Base-by-base conservation (phyloP, 37 sponge, comb jelly and placozoan species). In the Hexactinellida sp. region DNA sequence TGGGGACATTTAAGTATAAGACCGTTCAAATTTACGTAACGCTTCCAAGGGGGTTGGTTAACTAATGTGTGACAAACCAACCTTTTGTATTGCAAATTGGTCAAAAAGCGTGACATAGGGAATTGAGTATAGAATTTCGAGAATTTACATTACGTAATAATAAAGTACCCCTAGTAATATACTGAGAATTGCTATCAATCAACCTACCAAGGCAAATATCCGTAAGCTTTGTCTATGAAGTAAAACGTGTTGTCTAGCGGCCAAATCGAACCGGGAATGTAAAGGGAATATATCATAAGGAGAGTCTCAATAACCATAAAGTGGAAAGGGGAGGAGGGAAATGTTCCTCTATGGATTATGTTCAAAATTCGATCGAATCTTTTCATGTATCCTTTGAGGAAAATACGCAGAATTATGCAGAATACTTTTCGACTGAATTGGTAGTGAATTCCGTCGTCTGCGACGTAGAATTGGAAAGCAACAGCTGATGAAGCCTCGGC, bases 401-500 rank as follows among this genome's bases (percentile, higher is more conserved):
- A 63, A 5, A 63, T 10, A 23, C 76, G 76, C 5, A 28, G 32
- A 7, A 63, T 63, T 3, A n/a, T n/a, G 76, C 13, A 63, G 25
- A 63, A 23, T 7, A 63, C 76, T 63, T 63, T 63, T 21, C 19
- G 28, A 63, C 76, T 63, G 76, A 23, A 63, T 63, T 63, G 32
- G 76, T 63, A 63, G 34, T 63, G 76, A 21, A 63, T 85, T 28
- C 98, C 98, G 28, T 97, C 94, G 34, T 93, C 93, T 23, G 94
- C 93, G 23, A 97, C 93, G 9, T 88, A 83, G 84, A 97, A 94
- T 86, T 97, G 98, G 38, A 97, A 97, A 25, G 95, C 98, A 16
- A 97, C 98, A 9, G 98, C 98, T 36, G 92, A 90, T 23, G 87
- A 91, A n/a, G 98, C 98, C 88, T 97, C 98, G 36, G 98, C 98